Evolutionary conservation across 2,888 invertebrate genomes (phyloP), one percentile per base, ranked within the genome.

Genomic region (Parthenolecanium corni): DNA sequence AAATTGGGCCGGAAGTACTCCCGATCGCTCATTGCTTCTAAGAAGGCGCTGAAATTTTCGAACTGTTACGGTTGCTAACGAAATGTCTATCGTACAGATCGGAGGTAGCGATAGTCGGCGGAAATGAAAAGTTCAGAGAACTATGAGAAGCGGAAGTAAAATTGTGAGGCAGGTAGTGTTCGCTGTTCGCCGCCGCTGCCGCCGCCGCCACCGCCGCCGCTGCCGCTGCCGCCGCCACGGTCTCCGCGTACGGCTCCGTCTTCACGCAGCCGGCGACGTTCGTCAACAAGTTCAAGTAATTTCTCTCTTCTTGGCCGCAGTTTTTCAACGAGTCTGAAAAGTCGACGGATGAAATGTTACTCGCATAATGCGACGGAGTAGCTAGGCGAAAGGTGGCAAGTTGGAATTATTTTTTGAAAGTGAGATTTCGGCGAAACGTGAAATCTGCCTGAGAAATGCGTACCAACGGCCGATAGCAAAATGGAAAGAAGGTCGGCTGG

Each of bases 1-100:
- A n/a, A n/a, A n/a, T n/a, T n/a, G n/a, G n/a, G n/a, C n/a, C n/a
- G n/a, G n/a, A n/a, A n/a, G n/a, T n/a, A n/a, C n/a, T n/a, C n/a
- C n/a, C n/a, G n/a, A n/a, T n/a, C n/a, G n/a, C n/a, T n/a, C n/a
- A n/a, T n/a, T n/a, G n/a, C n/a, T n/a, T n/a, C n/a, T n/a, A n/a
- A n/a, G n/a, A n/a, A n/a, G 57, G 47, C 31, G 58, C 47, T 21
- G 38, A 18, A 21, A 58, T 58, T 51, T 58, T 58, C 6, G 58
- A 58, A n/a, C 49, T 16, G 24, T 21, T 38, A 49, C 49, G 58
- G 47, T 46, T 58, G 36, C 49, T 21, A n/a, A 47, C 16, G 23
- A 58, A 58, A 38, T 58, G 58, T 47, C 58, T 25, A 49, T 58
- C 49, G 25, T 58, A 58, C n/a, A 58, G 31, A 51, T 58, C 58